A percentile compares a stretch with the other conserved stretches of the same genome.
These are phyloP conservation scores for Pangasius larnaudii DNA, from an alignment of 2,797 vertebrate species.

Conservation along the genomic window DNA sequence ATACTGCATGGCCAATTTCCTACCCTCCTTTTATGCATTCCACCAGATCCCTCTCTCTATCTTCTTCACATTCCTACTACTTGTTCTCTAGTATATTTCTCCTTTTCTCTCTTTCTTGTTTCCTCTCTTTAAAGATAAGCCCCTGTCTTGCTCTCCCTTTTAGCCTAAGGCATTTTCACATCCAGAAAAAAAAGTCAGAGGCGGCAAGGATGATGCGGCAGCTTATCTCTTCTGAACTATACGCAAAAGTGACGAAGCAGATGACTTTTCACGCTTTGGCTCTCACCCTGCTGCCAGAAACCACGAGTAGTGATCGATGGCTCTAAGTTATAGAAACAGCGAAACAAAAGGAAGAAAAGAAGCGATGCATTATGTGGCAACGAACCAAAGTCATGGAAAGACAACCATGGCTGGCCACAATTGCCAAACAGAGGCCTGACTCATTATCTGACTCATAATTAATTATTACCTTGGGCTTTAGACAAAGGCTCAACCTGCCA, in stretches of 20 bases:
- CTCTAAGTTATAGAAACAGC: slow-evolving; percentile 32
- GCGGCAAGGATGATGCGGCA: slow-evolving; percentile 34
- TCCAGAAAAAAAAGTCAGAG: slow-evolving; percentile 20
- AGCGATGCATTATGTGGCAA: slow-evolving; percentile 3
- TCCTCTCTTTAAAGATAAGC: slow-evolving; percentile 59
- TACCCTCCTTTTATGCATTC: slow-evolving; percentile 67
- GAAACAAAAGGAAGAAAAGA: slow-evolving; percentile 46
- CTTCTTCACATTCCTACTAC: slow-evolving; percentile 61
- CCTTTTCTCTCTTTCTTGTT: slow-evolving; percentile 56
- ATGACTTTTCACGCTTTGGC: slow-evolving; percentile 49
- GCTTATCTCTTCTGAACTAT: slow-evolving; percentile 46
- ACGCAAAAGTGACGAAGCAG: slow-evolving; percentile 39
- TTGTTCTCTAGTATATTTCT: slow-evolving; percentile 35
- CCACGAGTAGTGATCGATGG: slow-evolving; percentile 43
- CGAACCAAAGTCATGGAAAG: slow-evolving; percentile 41
- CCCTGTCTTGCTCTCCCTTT: slow-evolving; percentile 4
- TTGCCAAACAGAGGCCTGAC: slow-evolving; percentile 76
- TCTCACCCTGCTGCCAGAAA: slow-evolving; percentile 32
- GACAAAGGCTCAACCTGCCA: slow-evolving; percentile 50
- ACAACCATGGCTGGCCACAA: slow-evolving; percentile 68
- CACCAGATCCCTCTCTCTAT: slow-evolving; percentile 64
- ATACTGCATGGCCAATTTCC: slow-evolving; percentile 24
- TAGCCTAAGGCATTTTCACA: slow-evolving; percentile 38
- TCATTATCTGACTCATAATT: slow-evolving; percentile 80
- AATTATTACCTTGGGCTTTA: slow-evolving; percentile 68